Base-by-base conservation (phyloP, 2,888 invertebrate species). In the Drepanosiphum platanoidis region DNA sequence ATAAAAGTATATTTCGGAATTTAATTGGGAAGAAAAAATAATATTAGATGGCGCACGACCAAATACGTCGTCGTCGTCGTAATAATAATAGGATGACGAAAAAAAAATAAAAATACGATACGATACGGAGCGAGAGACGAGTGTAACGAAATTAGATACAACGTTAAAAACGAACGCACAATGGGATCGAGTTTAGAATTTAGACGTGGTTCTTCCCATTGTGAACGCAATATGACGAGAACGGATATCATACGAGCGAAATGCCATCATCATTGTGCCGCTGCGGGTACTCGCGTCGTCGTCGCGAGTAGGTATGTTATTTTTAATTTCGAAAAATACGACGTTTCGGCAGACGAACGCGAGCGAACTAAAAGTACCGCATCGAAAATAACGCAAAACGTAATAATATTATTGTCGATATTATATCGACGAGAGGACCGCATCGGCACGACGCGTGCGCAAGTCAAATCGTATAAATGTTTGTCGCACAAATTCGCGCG, bases 1-100 rank as follows among this genome's bases (percentile, higher is more conserved):
- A 52, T 52, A 52, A 74, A 74, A 74, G 30, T 36, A 52, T 36
- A 52, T 52, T 52, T 52, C 52, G 8, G n/a, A 52, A 52, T 52
- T 52, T 52, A 18, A 52, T 52, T 18, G 4, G 52, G 52, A 22
- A 52, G 52, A 52, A 7, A 52, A 18, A 39, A 39, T n/a, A n/a
- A n/a, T 39, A 39, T 39, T 39, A 9, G 39, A 39, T 39, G 39
- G 7, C 9, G 9, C 39, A 39, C 39, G 39, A 52, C 46, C 11
- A 8, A 13, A 9, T 42, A 42, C 13, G 1, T 5, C 22, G 22
- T 52, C 2, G 18, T 52, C 18, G 15, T 3, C 18, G 9, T 46
- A 15, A 15, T 15, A 1, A 46, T 46, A 46, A 22, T 52, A 52
- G 39, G 39, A 39, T 18, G 22, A 52, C 22, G 52, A 52, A 22